Percentiles rank a stretch among this genome's conserved stretches.
Conservation (phyloP, 2,888 invertebrate species). For the Caenorhabditis sp. region DNA sequence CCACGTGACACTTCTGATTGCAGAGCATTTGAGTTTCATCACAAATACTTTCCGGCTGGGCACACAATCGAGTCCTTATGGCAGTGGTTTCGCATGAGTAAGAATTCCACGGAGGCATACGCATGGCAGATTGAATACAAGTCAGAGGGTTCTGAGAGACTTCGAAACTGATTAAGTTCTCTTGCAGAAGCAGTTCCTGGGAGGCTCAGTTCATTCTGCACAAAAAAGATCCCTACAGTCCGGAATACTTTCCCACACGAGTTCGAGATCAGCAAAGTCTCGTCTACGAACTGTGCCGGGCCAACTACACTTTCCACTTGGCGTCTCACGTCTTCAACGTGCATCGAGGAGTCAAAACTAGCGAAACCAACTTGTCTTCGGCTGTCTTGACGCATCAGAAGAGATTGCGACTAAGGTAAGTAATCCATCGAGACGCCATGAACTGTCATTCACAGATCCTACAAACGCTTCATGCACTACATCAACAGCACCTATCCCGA, state of each 20-base stretch:
- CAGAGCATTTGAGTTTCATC: conserved; percentile 75
- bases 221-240: conserved; percentile 66
- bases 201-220: conserved; percentile 73
- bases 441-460: conserved; percentile 46
- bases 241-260: conserved; percentile 71
- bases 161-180: background rate
- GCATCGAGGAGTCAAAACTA: conserved; percentile 66
- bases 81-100: conserved; percentile 70
- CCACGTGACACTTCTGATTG: too few species aligned
- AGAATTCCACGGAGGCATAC: conserved; percentile 40
- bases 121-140: conserved; percentile 70
- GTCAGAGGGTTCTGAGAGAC: conserved; percentile 32
- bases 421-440: background rate
- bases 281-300: conserved; percentile 72
- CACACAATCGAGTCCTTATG: conserved; percentile 72
- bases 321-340: conserved; percentile 72
- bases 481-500: conserved; percentile 67
- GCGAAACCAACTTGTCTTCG: conserved; percentile 59
- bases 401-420: conserved; percentile 41
- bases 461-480: conserved; percentile 55
- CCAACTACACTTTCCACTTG: conserved; percentile 69
- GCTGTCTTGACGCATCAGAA: conserved; percentile 67
- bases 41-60: conserved; percentile 71
- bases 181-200: conserved; percentile 72
- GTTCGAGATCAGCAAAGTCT: conserved; percentile 73